Conservation (phyloP, 2,113 vertebrate species). For the Tachysurus vachellii region DNA sequence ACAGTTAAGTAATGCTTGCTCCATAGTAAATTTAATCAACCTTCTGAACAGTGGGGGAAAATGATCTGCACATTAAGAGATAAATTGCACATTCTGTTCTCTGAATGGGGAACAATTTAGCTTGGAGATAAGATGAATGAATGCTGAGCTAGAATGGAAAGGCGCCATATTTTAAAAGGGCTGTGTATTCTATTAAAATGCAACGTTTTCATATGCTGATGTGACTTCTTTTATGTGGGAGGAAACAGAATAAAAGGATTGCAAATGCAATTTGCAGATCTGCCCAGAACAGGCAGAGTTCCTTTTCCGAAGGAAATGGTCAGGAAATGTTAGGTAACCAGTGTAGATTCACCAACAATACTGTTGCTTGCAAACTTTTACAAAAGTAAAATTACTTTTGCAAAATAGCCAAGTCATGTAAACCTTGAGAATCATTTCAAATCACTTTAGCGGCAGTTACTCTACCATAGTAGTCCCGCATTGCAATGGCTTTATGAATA, state of each 20-base stretch:
- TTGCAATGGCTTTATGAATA: slow-evolving; percentile 17
- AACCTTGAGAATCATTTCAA: background rate
- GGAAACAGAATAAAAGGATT: background rate
- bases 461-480: background rate
- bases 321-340: slow-evolving; percentile 6
- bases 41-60: background rate
- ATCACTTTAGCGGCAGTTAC: slow-evolving; percentile 8
- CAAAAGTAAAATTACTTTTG: slow-evolving; percentile 1
- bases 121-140: background rate
- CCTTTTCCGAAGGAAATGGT: background rate
- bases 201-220: slow-evolving; percentile 20
- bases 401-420: background rate
- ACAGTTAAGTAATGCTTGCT: slow-evolving; percentile 16
- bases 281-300: background rate
- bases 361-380: background rate
- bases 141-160: background rate
- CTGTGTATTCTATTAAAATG: slow-evolving; percentile 22
- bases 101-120: slow-evolving; percentile 10
- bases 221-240: slow-evolving; percentile 8
- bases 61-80: slow-evolving; percentile 22
- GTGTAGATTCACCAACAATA: background rate
- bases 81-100: slow-evolving; percentile 13
- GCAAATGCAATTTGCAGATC: slow-evolving; percentile 5
- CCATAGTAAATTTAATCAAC: slow-evolving; percentile 36
- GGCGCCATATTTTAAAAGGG: slow-evolving; percentile 5